Evolutionary conservation across 2,113 vertebrate species (phyloP), one percentile per base, ranked within the genome.

Genomic region (Barbus barbus): DNA sequence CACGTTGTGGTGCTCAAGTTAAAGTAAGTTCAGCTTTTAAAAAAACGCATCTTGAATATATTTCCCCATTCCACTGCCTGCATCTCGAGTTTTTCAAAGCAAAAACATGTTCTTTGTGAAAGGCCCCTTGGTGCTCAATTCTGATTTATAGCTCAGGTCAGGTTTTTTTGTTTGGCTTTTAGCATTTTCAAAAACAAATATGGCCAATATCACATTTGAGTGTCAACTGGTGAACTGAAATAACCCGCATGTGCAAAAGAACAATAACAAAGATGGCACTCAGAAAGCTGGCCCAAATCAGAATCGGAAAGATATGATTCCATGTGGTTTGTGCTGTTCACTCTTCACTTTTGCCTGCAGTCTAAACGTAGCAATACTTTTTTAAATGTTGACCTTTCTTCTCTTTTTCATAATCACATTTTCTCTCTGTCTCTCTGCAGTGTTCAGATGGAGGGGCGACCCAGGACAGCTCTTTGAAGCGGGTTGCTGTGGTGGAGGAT

Each of bases 401-500:
- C 8, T n/a, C 0, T 69, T 69, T 60, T 48, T 80, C 41, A 72
- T 79, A 48, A 73, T 33, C 65, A 9, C 9, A 2, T 56, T 73
- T 31, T 65, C 76, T 81, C 56, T 81, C 56, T 87, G 4, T 89
- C 69, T 95, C 90, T 91, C 90, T 91, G 83, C 94, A 98, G 97
- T 96, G 97, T 93, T 95, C 96, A 88, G 98, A 99, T 91, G 96
- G 96, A 81, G 95, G 96, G 90, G 95, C 96, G 79, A 93, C 96
- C 90, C 97, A 97, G 9, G 97, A 98, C 93, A 96, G 96, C 93
- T 96, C 97, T 93, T 95, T 99, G 92, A 98, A 98, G 93, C 96
- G 97, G 1, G 98, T 99, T 20, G 98, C 98, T 1, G 97, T 99
- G 93, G 98, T 99, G 88, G 98, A 99, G 92, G 98, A 99, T 93